Base-by-base conservation (phyloP, 2,113 vertebrate species). In the Thryonomys swinderianus region DNA sequence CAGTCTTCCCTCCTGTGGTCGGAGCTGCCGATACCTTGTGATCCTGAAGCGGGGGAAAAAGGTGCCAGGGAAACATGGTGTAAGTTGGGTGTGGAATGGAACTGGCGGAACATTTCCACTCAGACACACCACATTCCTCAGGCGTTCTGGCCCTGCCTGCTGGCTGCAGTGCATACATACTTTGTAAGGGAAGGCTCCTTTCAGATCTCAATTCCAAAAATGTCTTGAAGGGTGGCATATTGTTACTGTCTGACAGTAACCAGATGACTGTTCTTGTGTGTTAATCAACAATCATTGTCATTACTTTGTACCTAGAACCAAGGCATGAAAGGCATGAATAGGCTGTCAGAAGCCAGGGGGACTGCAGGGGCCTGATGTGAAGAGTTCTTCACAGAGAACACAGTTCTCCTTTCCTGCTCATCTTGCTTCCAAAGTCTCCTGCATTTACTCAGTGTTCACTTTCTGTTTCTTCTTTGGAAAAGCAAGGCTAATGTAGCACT, bases 201-300 rank as follows among this genome's bases (percentile, higher is more conserved):
- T n/a, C 20, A 62, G 59, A 81, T 91, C 30, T 27, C 69, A 94
- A 80, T 74, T 37, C 40, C 61, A 88, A 55, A 76, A 25, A 21
- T 81, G 5, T 89, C 94, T 73, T 32, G 32, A 71, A 74, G 40
- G 23, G 20, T 74, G 74, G 67, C 9, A 59, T 37, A 69, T 32
- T 62, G 7, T 90, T 87, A 85, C 13, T 30, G 37, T 64, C 37
- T 93, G 37, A 87, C 5, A 66, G 34, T 12, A 37, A 51, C 45
- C 20, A 59, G 45, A 64, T 64, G 37, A 93, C 64, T 45, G 37
- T 34, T 82, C 23, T 53, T 91, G 37, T 42, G 12, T 17, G 20
- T 84, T 93, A 59, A 86, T 92, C 85, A 84, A 59, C 67, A 85
- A 85, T 80, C 37, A 23, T 14, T 18, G 27, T 61, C 57, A 83